A percentile compares a stretch with the other conserved stretches of the same genome.
Evolutionary conservation across 2,888 invertebrate genomes (phyloP).

Genomic region (Monoplex corrugatus): DNA sequence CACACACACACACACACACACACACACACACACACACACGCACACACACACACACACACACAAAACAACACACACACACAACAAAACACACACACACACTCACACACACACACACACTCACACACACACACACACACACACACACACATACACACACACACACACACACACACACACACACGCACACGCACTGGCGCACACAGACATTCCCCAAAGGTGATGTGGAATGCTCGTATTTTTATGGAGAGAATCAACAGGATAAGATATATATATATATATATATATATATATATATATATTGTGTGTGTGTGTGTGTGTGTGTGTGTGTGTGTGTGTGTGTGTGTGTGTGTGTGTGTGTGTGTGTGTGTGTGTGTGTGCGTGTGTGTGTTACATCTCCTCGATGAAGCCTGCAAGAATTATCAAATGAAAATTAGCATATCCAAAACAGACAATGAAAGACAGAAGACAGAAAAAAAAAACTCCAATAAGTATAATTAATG

Average conservation of each 20-base stretch:
- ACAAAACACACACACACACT: not conserved
- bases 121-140: not conserved
- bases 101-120: not conserved
- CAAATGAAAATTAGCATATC: too few species aligned
- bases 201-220: not conserved
- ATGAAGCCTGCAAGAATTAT: too few species aligned
- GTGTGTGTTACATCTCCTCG: not conserved
- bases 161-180: not conserved
- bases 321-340: not conserved
- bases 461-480: too few species aligned
- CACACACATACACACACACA: not conserved
- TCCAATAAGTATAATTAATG: too few species aligned
- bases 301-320: not conserved
- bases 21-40: not conserved
- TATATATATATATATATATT: too few species aligned
- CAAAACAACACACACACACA: not conserved
- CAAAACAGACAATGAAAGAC: too few species aligned
- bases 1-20: not conserved
- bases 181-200: not conserved
- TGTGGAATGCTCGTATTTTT: too few species aligned
- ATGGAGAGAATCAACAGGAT: too few species aligned
- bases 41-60: not conserved
- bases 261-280: too few species aligned
- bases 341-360: not conserved
- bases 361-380: not conserved